Evolutionary conservation across 2,113 vertebrate genomes (phyloP).

Genomic region (Rhinichthys klamathensis): DNA sequence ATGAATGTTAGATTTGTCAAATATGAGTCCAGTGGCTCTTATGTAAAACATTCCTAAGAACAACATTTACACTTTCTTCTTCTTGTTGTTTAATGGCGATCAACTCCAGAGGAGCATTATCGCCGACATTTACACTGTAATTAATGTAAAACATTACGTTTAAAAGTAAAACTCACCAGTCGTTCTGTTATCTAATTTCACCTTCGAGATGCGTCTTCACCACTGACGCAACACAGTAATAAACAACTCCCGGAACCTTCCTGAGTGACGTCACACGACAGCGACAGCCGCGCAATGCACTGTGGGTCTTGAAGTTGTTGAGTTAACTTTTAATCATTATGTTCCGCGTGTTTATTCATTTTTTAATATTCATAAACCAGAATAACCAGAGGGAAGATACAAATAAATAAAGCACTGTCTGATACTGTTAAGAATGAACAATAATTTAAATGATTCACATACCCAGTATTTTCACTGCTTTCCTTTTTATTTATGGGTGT

Average conservation of each 20-base stretch:
- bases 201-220: slow-evolving; percentile 57
- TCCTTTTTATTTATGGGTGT: no score
- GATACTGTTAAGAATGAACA: neutral
- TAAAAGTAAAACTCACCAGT: slow-evolving; percentile 48
- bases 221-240: slow-evolving; percentile 64
- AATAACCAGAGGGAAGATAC: neutral
- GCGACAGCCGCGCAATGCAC: slow-evolving; percentile 50
- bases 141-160: neutral
- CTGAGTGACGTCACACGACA: slow-evolving; percentile 56
- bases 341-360: neutral
- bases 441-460: neutral
- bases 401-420: neutral
- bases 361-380: neutral
- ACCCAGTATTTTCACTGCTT: neutral
- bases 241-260: slow-evolving; percentile 69
- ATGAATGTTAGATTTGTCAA: neutral
- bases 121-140: neutral
- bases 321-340: neutral
- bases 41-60: neutral
- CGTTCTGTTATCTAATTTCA: slow-evolving; percentile 36
- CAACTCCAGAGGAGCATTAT: no score
- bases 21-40: neutral
- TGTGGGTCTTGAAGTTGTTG: slow-evolving; percentile 53
- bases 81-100: no score
- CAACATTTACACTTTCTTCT: neutral